phyloP scores from a whole-genome alignment of 2,797 vertebrate genomes.

The Sebastes variabilis region DNA sequence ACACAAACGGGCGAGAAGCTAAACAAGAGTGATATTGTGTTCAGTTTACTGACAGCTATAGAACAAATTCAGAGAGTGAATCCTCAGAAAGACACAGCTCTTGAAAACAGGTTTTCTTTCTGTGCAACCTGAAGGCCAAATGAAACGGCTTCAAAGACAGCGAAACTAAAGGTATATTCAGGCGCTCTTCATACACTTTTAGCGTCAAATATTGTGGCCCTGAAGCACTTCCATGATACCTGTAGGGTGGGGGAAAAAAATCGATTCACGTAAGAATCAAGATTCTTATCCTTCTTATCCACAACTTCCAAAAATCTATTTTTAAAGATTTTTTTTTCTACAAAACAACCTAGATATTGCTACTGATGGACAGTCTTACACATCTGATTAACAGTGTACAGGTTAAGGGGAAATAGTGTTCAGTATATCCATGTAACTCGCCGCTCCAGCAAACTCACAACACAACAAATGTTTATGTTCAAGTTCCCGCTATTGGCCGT shows the following conservation, averaged over 20 bases:
- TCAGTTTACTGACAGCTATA: neutral
- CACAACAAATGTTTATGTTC: neutral
- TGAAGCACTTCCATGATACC: neutral
- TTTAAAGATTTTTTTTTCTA: neutral
- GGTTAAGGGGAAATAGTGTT: neutral
- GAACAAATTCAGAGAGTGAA: neutral
- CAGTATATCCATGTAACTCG: neutral
- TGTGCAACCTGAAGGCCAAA: neutral
- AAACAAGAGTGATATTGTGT: neutral
- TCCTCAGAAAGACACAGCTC: neutral
- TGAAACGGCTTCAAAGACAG: neutral
- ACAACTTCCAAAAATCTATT: neutral
- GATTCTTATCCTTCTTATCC: neutral
- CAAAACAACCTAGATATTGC: neutral
- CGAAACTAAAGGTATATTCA: neutral
- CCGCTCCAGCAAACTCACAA: neutral
- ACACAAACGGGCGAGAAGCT: neutral
- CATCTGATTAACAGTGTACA: neutral
- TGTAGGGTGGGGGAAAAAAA: neutral
- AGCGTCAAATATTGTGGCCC: neutral
- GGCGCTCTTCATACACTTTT: neutral
- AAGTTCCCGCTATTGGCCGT: neutral
- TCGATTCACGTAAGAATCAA: neutral
- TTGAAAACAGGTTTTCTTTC: neutral
- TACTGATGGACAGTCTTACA: too few species aligned